phyloP scores from a whole-genome alignment of 2,113 vertebrate genomes.

The Gymnocephalus cernua region DNA sequence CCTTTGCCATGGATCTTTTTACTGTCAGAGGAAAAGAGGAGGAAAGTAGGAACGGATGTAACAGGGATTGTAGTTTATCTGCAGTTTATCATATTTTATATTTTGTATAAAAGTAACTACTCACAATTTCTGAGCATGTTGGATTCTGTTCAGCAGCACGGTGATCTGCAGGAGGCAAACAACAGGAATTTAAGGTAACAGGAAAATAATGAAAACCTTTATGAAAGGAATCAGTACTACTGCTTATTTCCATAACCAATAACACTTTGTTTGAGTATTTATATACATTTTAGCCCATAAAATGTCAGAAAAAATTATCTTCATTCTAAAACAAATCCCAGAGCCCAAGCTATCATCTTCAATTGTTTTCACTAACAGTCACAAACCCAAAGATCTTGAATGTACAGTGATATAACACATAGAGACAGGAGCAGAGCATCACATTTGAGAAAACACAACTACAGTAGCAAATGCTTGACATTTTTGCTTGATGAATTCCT shows the following conservation, averaged over 20 bases:
- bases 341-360: background rate
- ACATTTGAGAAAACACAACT: too few relatives aligned
- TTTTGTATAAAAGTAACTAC: slow-evolving; percentile 33
- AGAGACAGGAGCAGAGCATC: too few relatives aligned
- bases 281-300: background rate
- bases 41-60: background rate
- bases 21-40: slow-evolving; percentile 54
- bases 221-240: background rate
- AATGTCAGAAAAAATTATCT: too few relatives aligned
- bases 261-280: background rate
- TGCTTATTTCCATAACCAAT: background rate
- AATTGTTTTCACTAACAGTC: too few relatives aligned
- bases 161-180: slow-evolving; percentile 74
- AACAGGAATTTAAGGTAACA: background rate
- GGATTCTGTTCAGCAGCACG: slow-evolving; percentile 86
- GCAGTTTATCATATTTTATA: too few relatives aligned
- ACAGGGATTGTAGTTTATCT: background rate
- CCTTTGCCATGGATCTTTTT: slow-evolving; percentile 86
- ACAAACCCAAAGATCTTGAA: too few relatives aligned
- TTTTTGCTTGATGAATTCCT: too few relatives aligned
- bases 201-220: background rate
- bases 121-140: slow-evolving; percentile 88
- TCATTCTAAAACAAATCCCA: too few relatives aligned
- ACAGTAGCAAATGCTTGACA: too few relatives aligned
- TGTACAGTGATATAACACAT: too few relatives aligned